A percentile compares a stretch with the other conserved stretches of the same genome.
Evolutionary conservation across 1,140 invertebrate genomes (phyloP).

Genomic region (Acromyrmex charruanus): DNA sequence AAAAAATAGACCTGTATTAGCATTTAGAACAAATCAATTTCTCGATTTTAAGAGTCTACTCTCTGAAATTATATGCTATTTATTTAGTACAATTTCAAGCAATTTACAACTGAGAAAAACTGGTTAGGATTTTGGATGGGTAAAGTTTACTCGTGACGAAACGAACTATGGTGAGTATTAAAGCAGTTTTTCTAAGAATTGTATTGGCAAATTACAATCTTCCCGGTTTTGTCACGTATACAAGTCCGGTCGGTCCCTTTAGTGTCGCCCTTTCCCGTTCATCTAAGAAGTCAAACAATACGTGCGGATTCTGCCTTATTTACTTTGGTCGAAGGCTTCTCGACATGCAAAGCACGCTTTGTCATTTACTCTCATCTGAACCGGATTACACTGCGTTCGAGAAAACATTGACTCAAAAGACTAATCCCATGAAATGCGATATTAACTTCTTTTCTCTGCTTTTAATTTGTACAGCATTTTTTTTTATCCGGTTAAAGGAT

Average conservation of each 20-base stretch:
- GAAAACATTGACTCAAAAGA: constrained; percentile 60
- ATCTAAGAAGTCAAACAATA: constrained; percentile 81
- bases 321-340: constrained; percentile 76
- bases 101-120: neutral
- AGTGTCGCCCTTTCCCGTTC: constrained; percentile 80
- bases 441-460: constrained; percentile 59
- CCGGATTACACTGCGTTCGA: constrained; percentile 66
- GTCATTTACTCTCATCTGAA: constrained; percentile 82
- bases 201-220: constrained; percentile 77
- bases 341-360: constrained; percentile 83
- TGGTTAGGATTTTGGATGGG: neutral
- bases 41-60: neutral
- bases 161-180: neutral
- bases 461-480: constrained; percentile 2
- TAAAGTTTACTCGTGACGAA: neutral
- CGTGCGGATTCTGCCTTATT: constrained; percentile 82
- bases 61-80: neutral
- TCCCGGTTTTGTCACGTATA: constrained; percentile 77
- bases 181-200: constrained; percentile 69
- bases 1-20: neutral
- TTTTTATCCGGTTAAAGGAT: neutral
- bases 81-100: neutral
- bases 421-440: constrained; percentile 6
- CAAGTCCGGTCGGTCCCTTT: constrained; percentile 78
- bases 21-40: neutral